These are phyloP conservation scores for Darevskia nairensis DNA, from an alignment of 2,797 vertebrate genomes.

Conservation along the genomic window DNA sequence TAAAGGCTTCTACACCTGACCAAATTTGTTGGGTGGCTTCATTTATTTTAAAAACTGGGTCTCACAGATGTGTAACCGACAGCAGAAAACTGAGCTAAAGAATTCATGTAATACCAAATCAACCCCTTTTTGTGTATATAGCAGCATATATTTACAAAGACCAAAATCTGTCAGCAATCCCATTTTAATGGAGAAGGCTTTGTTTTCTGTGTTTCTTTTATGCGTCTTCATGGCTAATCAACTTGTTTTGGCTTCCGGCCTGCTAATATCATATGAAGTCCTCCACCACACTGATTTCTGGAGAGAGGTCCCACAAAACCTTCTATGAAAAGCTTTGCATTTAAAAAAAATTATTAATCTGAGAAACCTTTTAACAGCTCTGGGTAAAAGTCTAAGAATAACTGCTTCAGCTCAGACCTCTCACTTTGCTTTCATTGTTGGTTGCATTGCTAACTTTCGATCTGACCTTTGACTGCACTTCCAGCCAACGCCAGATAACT, in stretches of 20 bases:
- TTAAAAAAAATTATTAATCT: background rate
- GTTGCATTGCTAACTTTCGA: background rate
- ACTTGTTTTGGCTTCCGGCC: background rate
- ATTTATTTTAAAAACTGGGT: background rate
- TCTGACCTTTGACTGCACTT: background rate
- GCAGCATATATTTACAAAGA: accelerated
- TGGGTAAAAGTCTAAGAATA: constrained; percentile 20
- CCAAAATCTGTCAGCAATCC: background rate
- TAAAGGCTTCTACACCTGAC: background rate
- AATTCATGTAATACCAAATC: accelerated
- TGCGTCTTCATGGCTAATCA: background rate
- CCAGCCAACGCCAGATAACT: constrained; percentile 17
- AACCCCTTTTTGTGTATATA: background rate
- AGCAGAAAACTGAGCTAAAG: background rate
- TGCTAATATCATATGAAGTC: background rate
- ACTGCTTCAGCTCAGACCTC: constrained; percentile 35
- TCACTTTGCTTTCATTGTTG: constrained; percentile 32
- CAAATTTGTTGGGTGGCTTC: background rate
- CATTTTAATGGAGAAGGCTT: background rate
- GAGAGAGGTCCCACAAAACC: background rate
- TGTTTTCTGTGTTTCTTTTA: constrained; percentile 12
- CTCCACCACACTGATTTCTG: background rate
- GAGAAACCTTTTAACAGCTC: constrained; percentile 16
- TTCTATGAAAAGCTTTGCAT: background rate
- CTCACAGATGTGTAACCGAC: background rate